Conservation (phyloP, 2,113 vertebrate species). For the Cairina moschata region DNA sequence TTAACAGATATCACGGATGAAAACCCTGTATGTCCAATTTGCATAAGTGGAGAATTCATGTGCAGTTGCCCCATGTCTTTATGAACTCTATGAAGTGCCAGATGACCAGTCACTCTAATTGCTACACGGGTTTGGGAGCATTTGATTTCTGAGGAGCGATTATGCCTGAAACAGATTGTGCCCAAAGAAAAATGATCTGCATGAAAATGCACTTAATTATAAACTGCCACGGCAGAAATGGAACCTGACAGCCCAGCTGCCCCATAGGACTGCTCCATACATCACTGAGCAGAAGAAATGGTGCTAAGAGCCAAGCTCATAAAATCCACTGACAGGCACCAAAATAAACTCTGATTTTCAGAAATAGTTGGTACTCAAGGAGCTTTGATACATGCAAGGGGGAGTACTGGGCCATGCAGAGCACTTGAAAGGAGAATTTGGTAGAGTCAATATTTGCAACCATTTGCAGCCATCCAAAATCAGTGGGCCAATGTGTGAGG, state of each 20-base stretch:
- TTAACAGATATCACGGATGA: background rate
- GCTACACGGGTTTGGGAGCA: background rate
- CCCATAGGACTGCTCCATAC: background rate
- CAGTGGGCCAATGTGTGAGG: background rate
- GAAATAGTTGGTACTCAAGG: background rate
- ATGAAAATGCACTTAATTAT: constrained; percentile 61
- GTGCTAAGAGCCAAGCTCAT: background rate
- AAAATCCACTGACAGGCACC: background rate
- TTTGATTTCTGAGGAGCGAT: constrained; percentile 38
- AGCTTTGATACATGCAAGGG: background rate
- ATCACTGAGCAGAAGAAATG: constrained; percentile 5
- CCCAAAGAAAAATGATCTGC: constrained; percentile 39
- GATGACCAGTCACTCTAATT: constrained; percentile 41
- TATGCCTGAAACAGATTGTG: constrained; percentile 43
- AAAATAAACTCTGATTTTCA: background rate
- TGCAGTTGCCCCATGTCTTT: background rate
- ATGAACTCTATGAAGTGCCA: background rate
- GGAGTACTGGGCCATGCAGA: background rate
- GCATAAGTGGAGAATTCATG: background rate
- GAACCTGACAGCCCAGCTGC: constrained; percentile 27
- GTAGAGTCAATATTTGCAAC: background rate
- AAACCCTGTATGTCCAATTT: background rate
- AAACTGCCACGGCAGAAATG: constrained; percentile 21
- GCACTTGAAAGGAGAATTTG: background rate
- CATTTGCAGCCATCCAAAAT: background rate